Percentiles rank a stretch among this genome's conserved stretches.
These are phyloP conservation scores for Odontamblyopus rebecca DNA, from an alignment of 2,797 vertebrate species.

Conservation along the genomic window DNA sequence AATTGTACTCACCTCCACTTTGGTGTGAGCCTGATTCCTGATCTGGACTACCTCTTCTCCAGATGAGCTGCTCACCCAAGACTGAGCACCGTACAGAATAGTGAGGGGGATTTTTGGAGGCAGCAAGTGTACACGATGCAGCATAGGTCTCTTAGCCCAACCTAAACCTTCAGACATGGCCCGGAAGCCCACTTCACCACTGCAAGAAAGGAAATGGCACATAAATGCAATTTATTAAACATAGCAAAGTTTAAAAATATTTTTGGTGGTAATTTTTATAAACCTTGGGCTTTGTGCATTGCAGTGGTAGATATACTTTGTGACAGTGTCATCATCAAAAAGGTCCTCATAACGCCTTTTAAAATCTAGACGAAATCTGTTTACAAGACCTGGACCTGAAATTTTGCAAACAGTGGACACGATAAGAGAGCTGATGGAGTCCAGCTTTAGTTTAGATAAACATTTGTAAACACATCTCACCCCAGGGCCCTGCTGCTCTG, in stretches of 20 bases:
- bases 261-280: neutral
- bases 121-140: conserved; percentile 83
- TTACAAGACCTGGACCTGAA: conserved; percentile 86
- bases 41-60: conserved; percentile 78
- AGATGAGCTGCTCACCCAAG: conserved; percentile 87
- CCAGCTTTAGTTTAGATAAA: neutral
- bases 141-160: conserved; percentile 91
- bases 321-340: conserved; percentile 91
- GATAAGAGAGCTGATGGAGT: neutral
- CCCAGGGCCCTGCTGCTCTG: conserved; percentile 86
- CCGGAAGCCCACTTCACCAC: conserved; percentile 90
- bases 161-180: conserved; percentile 86
- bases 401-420: neutral
- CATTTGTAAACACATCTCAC: conserved; percentile 54
- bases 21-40: conserved; percentile 75
- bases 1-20: conserved; percentile 76
- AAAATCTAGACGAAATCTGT: conserved; percentile 89
- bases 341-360: conserved; percentile 88
- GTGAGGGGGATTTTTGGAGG: conserved; percentile 82
- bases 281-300: conserved; percentile 91
- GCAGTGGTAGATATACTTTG: conserved; percentile 92
- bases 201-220: conserved; percentile 36
- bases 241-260: neutral
- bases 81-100: conserved; percentile 85
- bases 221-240: neutral